Conservation (phyloP, 2,113 vertebrate genomes). For the Poeciliopsis prolifica region DNA sequence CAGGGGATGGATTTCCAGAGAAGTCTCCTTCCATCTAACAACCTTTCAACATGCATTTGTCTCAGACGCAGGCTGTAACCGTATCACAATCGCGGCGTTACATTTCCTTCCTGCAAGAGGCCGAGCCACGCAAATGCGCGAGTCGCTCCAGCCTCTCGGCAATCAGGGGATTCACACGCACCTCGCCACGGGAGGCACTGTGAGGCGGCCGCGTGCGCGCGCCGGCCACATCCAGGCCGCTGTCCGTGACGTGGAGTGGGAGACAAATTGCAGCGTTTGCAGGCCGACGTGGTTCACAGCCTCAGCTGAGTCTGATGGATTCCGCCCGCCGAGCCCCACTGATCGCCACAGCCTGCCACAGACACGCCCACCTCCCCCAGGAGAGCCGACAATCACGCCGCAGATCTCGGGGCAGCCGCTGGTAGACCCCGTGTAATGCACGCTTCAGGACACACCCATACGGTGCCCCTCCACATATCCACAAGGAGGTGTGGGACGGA, state of each 20-base stretch:
- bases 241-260: constrained; percentile 43
- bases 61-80: constrained; percentile 21
- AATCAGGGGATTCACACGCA: constrained; percentile 21
- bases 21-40: background rate
- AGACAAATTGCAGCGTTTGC: constrained; percentile 74
- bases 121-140: constrained; percentile 11
- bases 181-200: background rate
- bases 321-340: constrained; percentile 70
- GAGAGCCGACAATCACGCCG: constrained; percentile 43
- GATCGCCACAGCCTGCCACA: constrained; percentile 71
- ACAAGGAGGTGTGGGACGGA: constrained; percentile 19
- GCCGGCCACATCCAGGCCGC: constrained; percentile 43
- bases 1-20: constrained; percentile 16
- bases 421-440: constrained; percentile 35
- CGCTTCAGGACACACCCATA: constrained; percentile 30
- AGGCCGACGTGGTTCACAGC: constrained; percentile 67
- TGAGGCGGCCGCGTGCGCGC: constrained; percentile 6
- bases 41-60: constrained; percentile 7
- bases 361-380: constrained; percentile 63
- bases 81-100: constrained; percentile 7
- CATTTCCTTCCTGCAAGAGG: constrained; percentile 1
- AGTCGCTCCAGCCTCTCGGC: background rate
- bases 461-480: background rate
- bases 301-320: constrained; percentile 76
- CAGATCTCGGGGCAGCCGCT: constrained; percentile 52